Evolutionary conservation across 2,113 vertebrate species (phyloP), one percentile per base, ranked within the genome.

Genomic region (Tretioscincus oriximinensis): DNA sequence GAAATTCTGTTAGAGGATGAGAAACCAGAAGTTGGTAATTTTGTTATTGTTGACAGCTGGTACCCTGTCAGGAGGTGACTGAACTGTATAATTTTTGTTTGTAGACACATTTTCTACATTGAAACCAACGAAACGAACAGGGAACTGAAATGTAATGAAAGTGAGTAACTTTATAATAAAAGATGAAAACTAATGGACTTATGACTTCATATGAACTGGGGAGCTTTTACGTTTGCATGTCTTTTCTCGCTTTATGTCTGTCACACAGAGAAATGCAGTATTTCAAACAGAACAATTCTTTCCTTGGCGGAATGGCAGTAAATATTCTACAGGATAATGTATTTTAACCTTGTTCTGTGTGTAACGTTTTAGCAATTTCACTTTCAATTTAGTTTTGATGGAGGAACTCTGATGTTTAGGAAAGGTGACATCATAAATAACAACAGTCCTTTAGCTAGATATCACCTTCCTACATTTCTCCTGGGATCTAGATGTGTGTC

Each of bases 391-490:
- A 7, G 9, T 76, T 85, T 86, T 86, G 11, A 49, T 22, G 64
- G 45, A 69, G 7, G 5, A 60, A 26, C 58, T 24, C n/a, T 0
- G 9, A 87, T 78, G 35, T 71, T 79, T 45, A 85, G 54, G 64
- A 63, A 76, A 41, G 9, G 77, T 86, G 35, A 28, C 26, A 64
- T 82, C 9, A 63, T 72, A 81, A 86, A 76, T 73, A 64, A 85
- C 77, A 78, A 3, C 0, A 22, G 61, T 77, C 24, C 11, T 84
- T 83, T 80, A 14, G 24, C 26, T 31, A 70, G 61, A 20, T 76
- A 64, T 60, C 22, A 78, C 5, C 47, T 83, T 35, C 12, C 1
- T 85, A 12, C 82, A 80, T 1, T 80, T 86, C 85, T 76, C 80
- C 22, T 70, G 47, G 74, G 76, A 16, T 20, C 21, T 20, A 77